Conservation (phyloP, 2,888 invertebrate species). For the Cephus pulcher region DNA sequence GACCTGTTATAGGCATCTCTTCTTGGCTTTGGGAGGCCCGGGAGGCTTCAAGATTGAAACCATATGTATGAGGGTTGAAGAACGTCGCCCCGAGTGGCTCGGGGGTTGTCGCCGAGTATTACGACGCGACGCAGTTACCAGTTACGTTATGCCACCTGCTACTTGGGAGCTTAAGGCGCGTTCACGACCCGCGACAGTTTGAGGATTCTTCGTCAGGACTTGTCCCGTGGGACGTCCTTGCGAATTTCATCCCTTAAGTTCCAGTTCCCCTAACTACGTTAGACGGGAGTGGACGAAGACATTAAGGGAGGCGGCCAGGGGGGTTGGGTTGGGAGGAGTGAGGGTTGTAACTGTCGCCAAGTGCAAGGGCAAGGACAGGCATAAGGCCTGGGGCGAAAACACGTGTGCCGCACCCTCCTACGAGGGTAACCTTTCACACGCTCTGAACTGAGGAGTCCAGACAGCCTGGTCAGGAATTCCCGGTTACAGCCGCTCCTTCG, state of each 20-base stretch:
- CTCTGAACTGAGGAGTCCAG: conserved; percentile 26
- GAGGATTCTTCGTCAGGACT: not conserved
- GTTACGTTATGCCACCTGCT: conserved; percentile 25
- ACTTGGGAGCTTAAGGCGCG: conserved; percentile 13
- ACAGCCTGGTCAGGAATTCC: not conserved
- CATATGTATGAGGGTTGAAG: conserved; percentile 28
- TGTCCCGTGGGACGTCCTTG: not conserved
- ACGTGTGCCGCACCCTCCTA: conserved; percentile 47
- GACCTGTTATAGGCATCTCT: not conserved
- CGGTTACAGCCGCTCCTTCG: not conserved
- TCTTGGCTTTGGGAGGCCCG: not conserved
- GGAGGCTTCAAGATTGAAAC: conserved; percentile 28
- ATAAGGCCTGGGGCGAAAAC: conserved; percentile 28
- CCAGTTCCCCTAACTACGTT: not conserved
- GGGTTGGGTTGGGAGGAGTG: too few relatives aligned
- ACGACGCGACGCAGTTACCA: conserved; percentile 1
- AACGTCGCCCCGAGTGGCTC: conserved; percentile 16
- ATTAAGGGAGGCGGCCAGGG: too few relatives aligned
- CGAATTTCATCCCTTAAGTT: not conserved
- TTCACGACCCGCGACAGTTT: not conserved
- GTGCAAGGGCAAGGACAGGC: conserved; percentile 10
- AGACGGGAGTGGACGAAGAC: not conserved
- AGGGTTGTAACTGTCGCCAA: not conserved
- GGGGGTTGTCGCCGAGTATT: conserved; percentile 11
- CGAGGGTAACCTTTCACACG: conserved; percentile 55